A percentile compares a stretch with the other conserved stretches of the same genome.
phyloP scores from a whole-genome alignment of 1,140 invertebrate genomes.

The Lethrus apterus region DNA sequence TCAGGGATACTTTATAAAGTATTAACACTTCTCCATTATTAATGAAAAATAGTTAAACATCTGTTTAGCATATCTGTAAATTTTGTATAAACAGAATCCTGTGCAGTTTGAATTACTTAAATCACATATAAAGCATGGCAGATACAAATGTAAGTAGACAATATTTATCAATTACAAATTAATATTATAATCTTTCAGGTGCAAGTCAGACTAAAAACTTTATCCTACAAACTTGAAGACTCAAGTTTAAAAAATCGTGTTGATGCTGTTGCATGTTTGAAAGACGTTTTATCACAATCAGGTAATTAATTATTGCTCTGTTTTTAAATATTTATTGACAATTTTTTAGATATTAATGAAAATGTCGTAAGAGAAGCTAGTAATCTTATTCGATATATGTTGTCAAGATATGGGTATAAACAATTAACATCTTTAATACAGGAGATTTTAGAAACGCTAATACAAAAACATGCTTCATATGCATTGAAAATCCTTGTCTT shows the following conservation, averaged over 20 bases:
- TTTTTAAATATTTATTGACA: slow-evolving; percentile 5
- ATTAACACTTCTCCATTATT: too few relatives aligned
- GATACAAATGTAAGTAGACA: slow-evolving; percentile 4
- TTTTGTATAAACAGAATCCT: too few relatives aligned
- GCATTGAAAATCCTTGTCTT: slow-evolving; percentile 63
- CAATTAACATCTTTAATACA: slow-evolving; percentile 67
- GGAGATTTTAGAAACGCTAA: slow-evolving; percentile 57
- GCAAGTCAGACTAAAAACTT: slow-evolving; percentile 55
- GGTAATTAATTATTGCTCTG: slow-evolving; percentile 46
- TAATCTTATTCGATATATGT: slow-evolving; percentile 61
- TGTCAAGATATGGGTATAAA: slow-evolving; percentile 71
- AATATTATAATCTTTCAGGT: slow-evolving; percentile 4
- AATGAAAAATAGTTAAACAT: too few relatives aligned
- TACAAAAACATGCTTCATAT: slow-evolving; percentile 57
- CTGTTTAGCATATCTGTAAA: too few relatives aligned
- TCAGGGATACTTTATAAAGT: too few relatives aligned
- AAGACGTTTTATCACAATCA: slow-evolving; percentile 61
- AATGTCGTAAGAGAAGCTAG: slow-evolving; percentile 71
- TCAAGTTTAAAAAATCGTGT: slow-evolving; percentile 67
- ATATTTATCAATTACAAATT: background rate
- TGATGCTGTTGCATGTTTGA: slow-evolving; percentile 62
- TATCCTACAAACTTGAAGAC: slow-evolving; percentile 70
- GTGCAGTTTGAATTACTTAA: too few relatives aligned
- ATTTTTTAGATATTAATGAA: slow-evolving; percentile 65
- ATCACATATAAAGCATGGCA: slow-evolving; percentile 9